Percentiles rank a stretch among this genome's conserved stretches.
Evolutionary conservation across 2,888 invertebrate genomes (phyloP).

Genomic region (Girardia tigrina): DNA sequence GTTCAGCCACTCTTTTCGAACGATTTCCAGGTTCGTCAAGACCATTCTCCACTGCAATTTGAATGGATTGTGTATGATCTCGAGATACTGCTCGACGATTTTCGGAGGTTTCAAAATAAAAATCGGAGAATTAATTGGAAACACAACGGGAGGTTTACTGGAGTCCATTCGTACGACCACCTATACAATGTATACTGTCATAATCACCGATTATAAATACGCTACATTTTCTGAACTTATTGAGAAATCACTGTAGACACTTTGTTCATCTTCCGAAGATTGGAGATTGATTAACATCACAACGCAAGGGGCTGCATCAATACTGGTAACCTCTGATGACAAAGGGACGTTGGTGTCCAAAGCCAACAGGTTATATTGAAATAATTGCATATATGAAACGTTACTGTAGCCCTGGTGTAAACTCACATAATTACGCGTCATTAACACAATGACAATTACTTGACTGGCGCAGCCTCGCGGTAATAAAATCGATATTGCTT

Average conservation of each 20-base stretch:
- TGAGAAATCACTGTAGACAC: background rate
- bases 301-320: background rate
- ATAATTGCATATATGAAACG: background rate
- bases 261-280: background rate
- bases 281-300: background rate
- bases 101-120: background rate
- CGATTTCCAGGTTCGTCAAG: constrained; percentile 6
- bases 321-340: constrained; percentile 4
- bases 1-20: constrained; percentile 28
- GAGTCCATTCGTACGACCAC: background rate
- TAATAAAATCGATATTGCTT: background rate
- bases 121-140: background rate
- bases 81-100: background rate
- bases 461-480: constrained; percentile 21
- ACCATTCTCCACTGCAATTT: background rate
- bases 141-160: constrained; percentile 16
- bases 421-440: background rate
- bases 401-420: background rate
- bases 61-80: background rate
- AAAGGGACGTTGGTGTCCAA: background rate
- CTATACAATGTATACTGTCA: background rate
- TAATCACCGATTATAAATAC: background rate
- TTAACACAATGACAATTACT: background rate
- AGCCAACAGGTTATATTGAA: background rate
- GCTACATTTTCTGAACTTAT: background rate